These are phyloP conservation scores for Cyanoliseus patagonus DNA, from an alignment of 2,113 vertebrate genomes.

Conservation along the genomic window DNA sequence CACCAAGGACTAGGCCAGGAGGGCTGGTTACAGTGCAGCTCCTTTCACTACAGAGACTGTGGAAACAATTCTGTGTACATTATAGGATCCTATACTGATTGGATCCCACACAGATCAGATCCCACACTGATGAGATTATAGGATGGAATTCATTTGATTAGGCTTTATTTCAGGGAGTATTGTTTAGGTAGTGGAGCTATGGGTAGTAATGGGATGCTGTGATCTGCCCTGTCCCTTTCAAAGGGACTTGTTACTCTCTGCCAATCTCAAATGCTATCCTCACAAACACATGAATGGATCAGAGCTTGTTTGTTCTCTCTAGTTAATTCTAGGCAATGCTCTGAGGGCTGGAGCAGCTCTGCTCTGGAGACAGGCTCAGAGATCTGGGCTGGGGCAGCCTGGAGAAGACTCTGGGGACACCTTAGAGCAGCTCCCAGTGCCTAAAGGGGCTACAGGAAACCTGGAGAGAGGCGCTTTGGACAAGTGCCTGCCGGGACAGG, in stretches of 20 bases:
- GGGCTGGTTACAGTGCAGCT: background rate
- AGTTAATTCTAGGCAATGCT: background rate
- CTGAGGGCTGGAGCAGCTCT: background rate
- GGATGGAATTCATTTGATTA: background rate
- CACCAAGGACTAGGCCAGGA: background rate
- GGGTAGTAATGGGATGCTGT: accelerated
- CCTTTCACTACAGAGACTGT: background rate
- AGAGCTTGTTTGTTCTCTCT: background rate
- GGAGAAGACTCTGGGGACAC: background rate
- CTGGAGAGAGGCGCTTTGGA: background rate
- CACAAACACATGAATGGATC: background rate
- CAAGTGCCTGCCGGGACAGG: background rate
- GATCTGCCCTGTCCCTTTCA: background rate
- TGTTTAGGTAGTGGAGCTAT: background rate
- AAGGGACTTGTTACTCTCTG: background rate
- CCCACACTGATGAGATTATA: background rate
- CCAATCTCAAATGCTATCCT: background rate
- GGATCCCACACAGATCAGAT: background rate
- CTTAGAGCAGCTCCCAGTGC: background rate
- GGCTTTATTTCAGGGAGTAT: background rate
- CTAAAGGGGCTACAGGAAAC: background rate
- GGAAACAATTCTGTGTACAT: background rate
- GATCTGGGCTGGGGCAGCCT: background rate
- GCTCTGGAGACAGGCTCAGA: background rate
- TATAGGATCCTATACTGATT: accelerated